These are phyloP conservation scores for Dryoscopus gambensis DNA, from an alignment of 2,113 vertebrate species.

Conservation along the genomic window DNA sequence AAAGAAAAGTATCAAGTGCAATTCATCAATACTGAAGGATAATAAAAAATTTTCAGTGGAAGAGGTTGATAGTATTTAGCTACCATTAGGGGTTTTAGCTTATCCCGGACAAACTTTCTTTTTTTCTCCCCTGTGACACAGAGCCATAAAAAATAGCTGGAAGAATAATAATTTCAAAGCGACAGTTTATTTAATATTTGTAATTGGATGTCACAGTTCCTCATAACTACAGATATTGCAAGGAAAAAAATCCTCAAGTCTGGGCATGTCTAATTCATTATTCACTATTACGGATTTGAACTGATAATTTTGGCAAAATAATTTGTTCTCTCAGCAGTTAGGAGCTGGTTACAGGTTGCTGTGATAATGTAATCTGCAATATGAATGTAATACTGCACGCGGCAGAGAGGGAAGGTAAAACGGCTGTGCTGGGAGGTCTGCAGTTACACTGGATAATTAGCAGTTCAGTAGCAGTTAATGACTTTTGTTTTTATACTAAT, in stretches of 20 bases:
- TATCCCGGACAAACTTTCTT: background rate
- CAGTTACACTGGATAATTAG: background rate
- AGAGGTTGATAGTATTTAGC: background rate
- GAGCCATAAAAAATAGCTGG: constrained; percentile 4
- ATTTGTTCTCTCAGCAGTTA: constrained; percentile 52
- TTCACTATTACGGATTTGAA: background rate
- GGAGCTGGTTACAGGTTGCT: constrained; percentile 22
- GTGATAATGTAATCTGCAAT: constrained; percentile 50
- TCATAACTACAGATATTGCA: background rate
- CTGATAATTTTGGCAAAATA: constrained; percentile 45
- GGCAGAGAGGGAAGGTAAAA: constrained; percentile 23
- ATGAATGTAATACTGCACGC: constrained; percentile 29
- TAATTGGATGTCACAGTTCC: constrained; percentile 45
- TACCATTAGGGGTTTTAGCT: background rate
- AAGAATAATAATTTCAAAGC: background rate
- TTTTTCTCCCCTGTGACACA: background rate
- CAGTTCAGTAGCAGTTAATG: constrained; percentile 41
- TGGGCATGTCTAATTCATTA: constrained; percentile 48
- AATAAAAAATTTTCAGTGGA: background rate
- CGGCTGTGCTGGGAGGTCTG: constrained; percentile 22
- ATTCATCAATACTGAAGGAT: background rate
- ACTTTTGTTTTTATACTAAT: constrained; percentile 42
- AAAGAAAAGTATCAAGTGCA: background rate
- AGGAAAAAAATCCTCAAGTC: constrained; percentile 17
- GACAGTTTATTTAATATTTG: constrained; percentile 41